Evolutionary conservation across 2,797 vertebrate genomes (phyloP), one percentile per base, ranked within the genome.

Genomic region (Lophura swinhoii): DNA sequence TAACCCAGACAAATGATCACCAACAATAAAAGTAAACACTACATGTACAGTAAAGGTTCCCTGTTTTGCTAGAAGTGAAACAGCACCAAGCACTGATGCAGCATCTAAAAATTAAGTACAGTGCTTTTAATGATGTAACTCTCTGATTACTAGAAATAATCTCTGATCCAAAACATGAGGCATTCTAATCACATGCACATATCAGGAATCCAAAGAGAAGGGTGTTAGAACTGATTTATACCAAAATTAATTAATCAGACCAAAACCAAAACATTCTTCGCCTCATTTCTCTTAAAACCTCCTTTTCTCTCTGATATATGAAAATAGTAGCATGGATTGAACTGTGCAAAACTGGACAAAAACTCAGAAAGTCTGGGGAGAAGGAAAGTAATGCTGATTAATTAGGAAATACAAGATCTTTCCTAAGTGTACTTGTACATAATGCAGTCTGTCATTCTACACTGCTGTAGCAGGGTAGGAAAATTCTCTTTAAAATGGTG

Each of bases 21-120:
- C 6, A 49, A 49, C 10, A 12, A 49, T 22, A 49, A 49, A 49
- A 49, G 48, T 11, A 24, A 49, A 24, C 22, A 49, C 48, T 49
- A 24, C 23, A 49, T 13, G 49, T 82, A 78, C 37, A 77, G 49
- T 53, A 85, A 87, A 33, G 17, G 46, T 81, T 70, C 37, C 59
- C 58, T 88, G 33, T 89, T 94, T 97, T 88, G 29, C 66, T 91
- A 81, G 81, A 93, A 83, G 74, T 75, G 76, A 53, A 80, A 88
- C 69, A 94, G 93, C 93, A 7, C 3, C 58, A 92, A 78, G 26
- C 31, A 87, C 72, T 91, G 79, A 78, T 88, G 24, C 58, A 91
- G 59, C 41, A 66, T 33, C 68, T 86, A 67, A 91, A 95, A 95
- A 39, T 80, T 63, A 92, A 93, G 53, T 78, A n/a, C 29, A 86